Evolutionary conservation across 2,888 invertebrate species (phyloP).

Genomic region (Caprella mutica): DNA sequence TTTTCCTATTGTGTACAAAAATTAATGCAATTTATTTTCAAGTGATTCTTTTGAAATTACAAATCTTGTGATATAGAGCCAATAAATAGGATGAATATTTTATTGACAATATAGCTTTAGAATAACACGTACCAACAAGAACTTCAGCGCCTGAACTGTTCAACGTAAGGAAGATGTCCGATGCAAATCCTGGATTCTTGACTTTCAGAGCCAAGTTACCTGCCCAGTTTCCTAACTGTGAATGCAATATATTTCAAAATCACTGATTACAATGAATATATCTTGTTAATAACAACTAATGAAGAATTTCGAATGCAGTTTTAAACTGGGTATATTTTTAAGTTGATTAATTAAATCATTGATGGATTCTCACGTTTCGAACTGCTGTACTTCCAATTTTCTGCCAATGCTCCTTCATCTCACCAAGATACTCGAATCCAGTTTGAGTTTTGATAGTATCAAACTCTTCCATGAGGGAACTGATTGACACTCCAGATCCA

Average conservation of each 20-base stretch:
- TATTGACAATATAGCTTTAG: not conserved
- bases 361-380: slow-evolving; percentile 49
- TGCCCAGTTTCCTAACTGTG: slow-evolving; percentile 28
- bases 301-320: too few relatives aligned
- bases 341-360: too few relatives aligned
- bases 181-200: slow-evolving; percentile 39
- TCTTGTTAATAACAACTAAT: not conserved
- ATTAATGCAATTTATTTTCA: too few relatives aligned
- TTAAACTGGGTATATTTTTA: too few relatives aligned
- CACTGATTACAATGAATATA: not conserved
- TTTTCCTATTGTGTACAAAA: too few relatives aligned
- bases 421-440: slow-evolving; percentile 33
- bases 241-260: not conserved
- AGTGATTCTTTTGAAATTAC: too few relatives aligned
- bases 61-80: too few relatives aligned
- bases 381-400: slow-evolving; percentile 59
- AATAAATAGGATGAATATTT: not conserved
- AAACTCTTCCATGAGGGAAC: slow-evolving; percentile 42
- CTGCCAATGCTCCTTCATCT: slow-evolving; percentile 53
- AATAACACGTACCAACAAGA: slow-evolving; percentile 6
- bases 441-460: slow-evolving; percentile 34
- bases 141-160: slow-evolving; percentile 26
- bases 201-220: slow-evolving; percentile 41
- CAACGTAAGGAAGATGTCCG: slow-evolving; percentile 37
- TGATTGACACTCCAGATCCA: slow-evolving; percentile 51